These are phyloP conservation scores for Zootoca vivipara DNA, from an alignment of 2,113 vertebrate genomes.

Conservation along the genomic window DNA sequence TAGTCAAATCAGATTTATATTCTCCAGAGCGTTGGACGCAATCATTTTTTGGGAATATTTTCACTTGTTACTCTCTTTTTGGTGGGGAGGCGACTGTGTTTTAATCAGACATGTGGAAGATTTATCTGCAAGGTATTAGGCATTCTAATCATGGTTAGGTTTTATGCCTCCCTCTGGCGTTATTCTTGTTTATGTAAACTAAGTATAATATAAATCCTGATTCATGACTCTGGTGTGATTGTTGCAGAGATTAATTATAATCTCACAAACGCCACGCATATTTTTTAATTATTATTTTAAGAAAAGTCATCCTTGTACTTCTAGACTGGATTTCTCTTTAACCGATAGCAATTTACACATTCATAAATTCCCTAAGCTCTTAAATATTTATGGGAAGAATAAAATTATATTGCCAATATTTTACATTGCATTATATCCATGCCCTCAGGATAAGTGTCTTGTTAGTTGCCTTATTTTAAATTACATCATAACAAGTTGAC, in stretches of 20 bases:
- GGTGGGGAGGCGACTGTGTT: neutral
- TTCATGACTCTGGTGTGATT: slow-evolving; percentile 33
- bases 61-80: neutral
- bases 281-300: slow-evolving; percentile 20
- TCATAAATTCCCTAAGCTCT: slow-evolving; percentile 34
- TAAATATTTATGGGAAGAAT: slow-evolving; percentile 30
- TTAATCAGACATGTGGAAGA: neutral
- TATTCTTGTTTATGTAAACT: slow-evolving; percentile 19
- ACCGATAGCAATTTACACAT: slow-evolving; percentile 39
- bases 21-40: neutral
- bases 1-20: neutral
- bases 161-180: slow-evolving; percentile 25
- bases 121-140: neutral
- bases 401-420: slow-evolving; percentile 28
- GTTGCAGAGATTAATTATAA: slow-evolving; percentile 50
- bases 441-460: neutral
- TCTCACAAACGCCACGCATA: slow-evolving; percentile 12
- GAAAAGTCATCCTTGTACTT: slow-evolving; percentile 42
- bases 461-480: slow-evolving; percentile 37
- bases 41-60: slow-evolving; percentile 10
- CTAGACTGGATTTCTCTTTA: slow-evolving; percentile 34
- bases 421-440: slow-evolving; percentile 8
- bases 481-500: neutral
- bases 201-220: slow-evolving; percentile 29
- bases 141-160: slow-evolving; percentile 20